Evolutionary conservation across 2,888 invertebrate species (phyloP).

Genomic region (Trisateles emortualis): DNA sequence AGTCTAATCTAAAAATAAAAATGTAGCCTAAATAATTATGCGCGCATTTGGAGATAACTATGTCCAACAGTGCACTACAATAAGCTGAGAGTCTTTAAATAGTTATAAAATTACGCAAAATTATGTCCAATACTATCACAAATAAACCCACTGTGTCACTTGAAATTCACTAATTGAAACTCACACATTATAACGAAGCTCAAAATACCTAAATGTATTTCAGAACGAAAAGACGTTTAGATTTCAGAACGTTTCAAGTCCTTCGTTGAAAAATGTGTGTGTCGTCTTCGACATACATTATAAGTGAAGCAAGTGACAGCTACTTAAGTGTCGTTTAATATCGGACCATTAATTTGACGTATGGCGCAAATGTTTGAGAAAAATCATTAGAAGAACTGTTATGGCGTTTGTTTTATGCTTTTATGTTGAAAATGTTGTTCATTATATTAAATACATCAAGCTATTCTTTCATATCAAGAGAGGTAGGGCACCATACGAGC

Average conservation of each 20-base stretch:
- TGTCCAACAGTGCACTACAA: too few relatives aligned
- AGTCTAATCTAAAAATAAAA: too few relatives aligned
- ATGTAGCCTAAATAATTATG: too few relatives aligned
- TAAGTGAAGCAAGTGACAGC: slow-evolving; percentile 54
- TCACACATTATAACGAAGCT: background rate
- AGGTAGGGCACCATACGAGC: too few relatives aligned
- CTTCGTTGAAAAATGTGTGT: slow-evolving; percentile 55
- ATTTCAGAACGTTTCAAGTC: slow-evolving; percentile 42
- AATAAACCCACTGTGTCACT: background rate
- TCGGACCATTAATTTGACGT: slow-evolving; percentile 36
- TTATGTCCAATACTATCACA: too few relatives aligned
- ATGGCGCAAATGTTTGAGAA: slow-evolving; percentile 16
- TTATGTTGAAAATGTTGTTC: slow-evolving; percentile 12
- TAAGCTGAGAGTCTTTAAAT: too few relatives aligned
- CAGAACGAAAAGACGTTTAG: slow-evolving; percentile 10
- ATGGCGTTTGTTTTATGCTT: slow-evolving; percentile 2
- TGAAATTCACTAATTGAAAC: background rate
- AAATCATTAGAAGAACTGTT: slow-evolving; percentile 8
- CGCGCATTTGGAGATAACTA: too few relatives aligned
- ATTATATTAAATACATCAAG: too few relatives aligned
- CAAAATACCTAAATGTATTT: slow-evolving; percentile 49
- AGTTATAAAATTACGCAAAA: too few relatives aligned
- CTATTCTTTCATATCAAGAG: too few relatives aligned
- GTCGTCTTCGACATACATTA: slow-evolving; percentile 52
- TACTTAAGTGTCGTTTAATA: slow-evolving; percentile 53